Conservation (phyloP, 1,140 invertebrate genomes). For the Heterodera schachtii region DNA sequence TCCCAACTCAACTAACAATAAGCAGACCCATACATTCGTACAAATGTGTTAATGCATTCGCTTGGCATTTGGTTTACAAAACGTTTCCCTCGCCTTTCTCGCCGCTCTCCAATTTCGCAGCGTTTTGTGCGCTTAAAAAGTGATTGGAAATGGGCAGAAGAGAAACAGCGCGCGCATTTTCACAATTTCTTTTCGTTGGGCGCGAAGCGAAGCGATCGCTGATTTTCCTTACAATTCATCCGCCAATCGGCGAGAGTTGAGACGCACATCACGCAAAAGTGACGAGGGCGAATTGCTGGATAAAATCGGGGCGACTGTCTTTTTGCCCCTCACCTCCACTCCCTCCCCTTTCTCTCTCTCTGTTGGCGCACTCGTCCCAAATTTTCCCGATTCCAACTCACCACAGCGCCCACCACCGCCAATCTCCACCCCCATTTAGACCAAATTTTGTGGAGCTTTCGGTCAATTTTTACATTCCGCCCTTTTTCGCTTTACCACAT, state of each 20-base stretch:
- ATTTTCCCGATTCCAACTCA: not conserved
- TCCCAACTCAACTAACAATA: no score
- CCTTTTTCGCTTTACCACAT: not conserved
- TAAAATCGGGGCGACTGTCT: not conserved
- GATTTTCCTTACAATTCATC: constrained; percentile 1
- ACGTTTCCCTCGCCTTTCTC: not conserved
- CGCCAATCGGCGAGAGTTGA: not conserved
- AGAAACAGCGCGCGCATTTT: not conserved
- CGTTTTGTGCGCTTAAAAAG: not conserved
- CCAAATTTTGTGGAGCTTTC: not conserved
- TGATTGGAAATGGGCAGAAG: not conserved
- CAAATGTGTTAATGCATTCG: no score
- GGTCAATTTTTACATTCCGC: not conserved
- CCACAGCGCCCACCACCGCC: not conserved
- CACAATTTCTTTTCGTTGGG: not conserved
- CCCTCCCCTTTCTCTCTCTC: no score
- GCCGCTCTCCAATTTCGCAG: not conserved
- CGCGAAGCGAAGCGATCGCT: not conserved
- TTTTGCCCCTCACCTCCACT: not conserved
- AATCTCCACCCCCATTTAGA: not conserved
- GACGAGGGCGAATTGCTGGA: not conserved
- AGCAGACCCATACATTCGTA: no score
- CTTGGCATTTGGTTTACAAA: not conserved
- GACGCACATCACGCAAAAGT: not conserved
- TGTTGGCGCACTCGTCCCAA: not conserved